Base-by-base conservation (phyloP, 2,888 invertebrate species). In the Ischnus inquisitorius region DNA sequence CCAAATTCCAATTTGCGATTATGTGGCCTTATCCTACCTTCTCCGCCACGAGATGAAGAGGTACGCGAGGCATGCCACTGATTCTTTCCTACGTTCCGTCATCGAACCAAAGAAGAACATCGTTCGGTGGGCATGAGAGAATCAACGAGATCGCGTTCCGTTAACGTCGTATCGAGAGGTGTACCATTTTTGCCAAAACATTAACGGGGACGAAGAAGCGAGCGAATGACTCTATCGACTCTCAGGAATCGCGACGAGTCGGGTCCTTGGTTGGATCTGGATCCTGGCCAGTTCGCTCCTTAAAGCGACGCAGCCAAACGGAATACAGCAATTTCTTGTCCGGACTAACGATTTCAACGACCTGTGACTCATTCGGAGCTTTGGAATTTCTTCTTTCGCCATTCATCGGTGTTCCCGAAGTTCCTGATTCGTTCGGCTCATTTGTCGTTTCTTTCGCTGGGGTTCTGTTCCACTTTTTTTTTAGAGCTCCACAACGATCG, bases 251-350 rank as follows among this genome's bases (percentile, higher is more conserved):
- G 72, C 81, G 39, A 28, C 75, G 74, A 65, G 16, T 80, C 25
- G 81, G 86, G 83, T 82, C 79, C 57, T 80, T 78, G 41, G 64
- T 12, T 62, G 65, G 67, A 54, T 82, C 60, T 6, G 54, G 68
- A 75, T 78, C 77, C 8, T 69, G 14, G 2, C 51, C 68, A 16
- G 80, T 28, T 3, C 65, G 62, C 1, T 74, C 54, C 46, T 82
- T 82, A 16, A 71, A 86, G 43, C 85, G 88, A 57, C 88, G 88
- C 22, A 90, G 86, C 90, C 90, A 90, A 8, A 72, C 85, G 16
- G 89, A 86, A 48, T 90, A 90, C 43, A 90, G n/a, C 3, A 89
- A 80, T n/a, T 76, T 79, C 48, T 90, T 90, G 54, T 88, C 90
- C 2, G 88, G 71, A 74, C 86, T 87, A 22, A 79, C 57, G n/a